These are phyloP conservation scores for Anguilla japonica DNA, from an alignment of 2,113 vertebrate genomes.

Conservation along the genomic window DNA sequence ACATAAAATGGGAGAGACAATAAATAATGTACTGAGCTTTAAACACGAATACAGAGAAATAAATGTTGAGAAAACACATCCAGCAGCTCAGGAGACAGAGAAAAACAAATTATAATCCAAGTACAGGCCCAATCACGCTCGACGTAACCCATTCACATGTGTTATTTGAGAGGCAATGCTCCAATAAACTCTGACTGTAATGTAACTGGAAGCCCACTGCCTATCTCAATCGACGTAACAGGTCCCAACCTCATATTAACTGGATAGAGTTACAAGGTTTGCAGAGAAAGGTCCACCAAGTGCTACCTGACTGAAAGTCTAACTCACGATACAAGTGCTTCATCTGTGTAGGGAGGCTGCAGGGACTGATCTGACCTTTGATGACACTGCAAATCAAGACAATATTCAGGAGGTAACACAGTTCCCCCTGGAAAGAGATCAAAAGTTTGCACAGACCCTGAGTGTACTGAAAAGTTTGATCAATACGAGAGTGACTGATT, in stretches of 20 bases:
- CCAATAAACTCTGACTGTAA: neutral
- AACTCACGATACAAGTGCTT: neutral
- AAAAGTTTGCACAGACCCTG: neutral
- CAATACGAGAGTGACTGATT: neutral
- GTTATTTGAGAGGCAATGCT: constrained; percentile 8
- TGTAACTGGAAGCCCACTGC: constrained; percentile 24
- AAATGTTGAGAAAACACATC: neutral
- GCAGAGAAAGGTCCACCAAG: neutral
- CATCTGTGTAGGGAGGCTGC: neutral
- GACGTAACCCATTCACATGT: neutral
- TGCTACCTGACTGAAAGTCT: neutral
- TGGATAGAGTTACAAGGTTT: constrained; percentile 19
- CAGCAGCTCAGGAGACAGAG: neutral
- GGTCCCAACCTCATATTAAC: constrained; percentile 14
- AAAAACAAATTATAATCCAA: neutral
- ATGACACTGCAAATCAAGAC: neutral
- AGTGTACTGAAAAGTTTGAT: neutral
- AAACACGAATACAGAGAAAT: neutral
- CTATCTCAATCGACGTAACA: constrained; percentile 11
- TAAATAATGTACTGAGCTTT: neutral
- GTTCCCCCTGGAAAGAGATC: neutral
- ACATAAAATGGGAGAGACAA: too few species aligned
- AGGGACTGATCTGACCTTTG: neutral
- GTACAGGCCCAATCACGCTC: neutral
- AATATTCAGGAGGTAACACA: neutral